Evolutionary conservation across 2,113 vertebrate genomes (phyloP), one percentile per base, ranked within the genome.

Genomic region (Oreochromis spilurus): DNA sequence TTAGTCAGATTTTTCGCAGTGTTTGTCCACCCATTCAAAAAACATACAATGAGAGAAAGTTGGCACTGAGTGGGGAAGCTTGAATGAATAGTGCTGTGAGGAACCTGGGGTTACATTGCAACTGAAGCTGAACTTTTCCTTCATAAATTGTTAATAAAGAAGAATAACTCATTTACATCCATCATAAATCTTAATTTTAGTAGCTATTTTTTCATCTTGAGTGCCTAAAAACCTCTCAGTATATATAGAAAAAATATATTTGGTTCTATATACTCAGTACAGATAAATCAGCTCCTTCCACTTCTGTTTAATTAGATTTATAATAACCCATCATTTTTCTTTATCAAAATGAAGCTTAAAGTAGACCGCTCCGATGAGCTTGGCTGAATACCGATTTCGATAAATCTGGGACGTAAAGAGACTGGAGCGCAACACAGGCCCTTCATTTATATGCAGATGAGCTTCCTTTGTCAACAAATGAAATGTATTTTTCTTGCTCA

Each of bases 21-120:
- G 84, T 91, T 91, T 80, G 79, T 88, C 70, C 79, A 72, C 38
- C 75, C n/a, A 95, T 92, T 95, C 95, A 96, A 96, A 94, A 96
- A 82, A 96, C 21, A 95, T 26, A 86, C 95, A 96, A 96, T 96
- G 90, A 96, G 87, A 97, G 92, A 97, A 96, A 94, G 93, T 97
- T 98, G 97, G 97, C 97, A 98, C 97, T 96, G 75, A 91, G 79
- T 88, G 82, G 79, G 88, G 40, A 60, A 83, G 84, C 31, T 50
- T 16, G 13, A 83, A 21, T 79, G 50, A 82, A 88, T 24, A 75
- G 31, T 16, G 3, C 2, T 2, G n/a, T 48, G 78, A 88, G 83
- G 3, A 86, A 16, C 52, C 54, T 53, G 45, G 26, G 75, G 29
- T 79, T 79, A 48, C 3, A n/a, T 5, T 77, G 85, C 29, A 26